Conservation (phyloP, 2,797 vertebrate species). For the Atherinosoma microstoma region DNA sequence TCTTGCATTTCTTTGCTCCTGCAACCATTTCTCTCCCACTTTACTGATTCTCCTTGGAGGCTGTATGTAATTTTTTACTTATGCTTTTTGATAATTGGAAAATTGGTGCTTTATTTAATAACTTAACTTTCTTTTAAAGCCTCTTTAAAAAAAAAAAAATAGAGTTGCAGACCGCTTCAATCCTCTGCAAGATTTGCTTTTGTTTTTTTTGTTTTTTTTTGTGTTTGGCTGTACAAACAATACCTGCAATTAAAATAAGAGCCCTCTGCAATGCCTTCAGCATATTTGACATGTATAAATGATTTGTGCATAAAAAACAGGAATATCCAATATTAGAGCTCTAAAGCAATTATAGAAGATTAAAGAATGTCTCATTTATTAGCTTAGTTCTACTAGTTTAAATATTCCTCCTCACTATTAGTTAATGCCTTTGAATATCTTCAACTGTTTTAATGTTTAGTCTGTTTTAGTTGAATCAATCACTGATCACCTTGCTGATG, state of each 20-base stretch:
- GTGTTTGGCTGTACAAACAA: constrained; percentile 12
- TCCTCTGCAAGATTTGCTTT: background rate
- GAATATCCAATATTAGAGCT: too few species aligned
- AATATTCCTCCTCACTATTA: too few species aligned
- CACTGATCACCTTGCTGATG: background rate
- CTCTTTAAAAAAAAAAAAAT: background rate
- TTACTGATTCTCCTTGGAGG: constrained; percentile 4
- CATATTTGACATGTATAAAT: too few species aligned
- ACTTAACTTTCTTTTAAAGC: background rate
- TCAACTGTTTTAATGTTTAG: background rate
- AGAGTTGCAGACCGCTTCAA: background rate
- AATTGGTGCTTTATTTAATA: constrained; percentile 6
- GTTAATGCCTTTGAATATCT: background rate
- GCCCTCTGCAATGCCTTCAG: background rate
- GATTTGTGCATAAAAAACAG: too few species aligned
- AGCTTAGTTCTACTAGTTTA: too few species aligned
- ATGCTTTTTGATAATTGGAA: constrained; percentile 32
- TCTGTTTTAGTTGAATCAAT: background rate
- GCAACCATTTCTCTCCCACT: constrained; percentile 25
- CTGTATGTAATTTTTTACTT: constrained; percentile 9
- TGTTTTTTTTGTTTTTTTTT: background rate
- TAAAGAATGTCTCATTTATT: too few species aligned
- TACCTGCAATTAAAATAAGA: constrained; percentile 19
- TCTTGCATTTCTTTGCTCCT: background rate
- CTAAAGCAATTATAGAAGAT: too few species aligned